Conservation (phyloP, 2,797 vertebrate genomes). For the Setipinna tenuifilis region DNA sequence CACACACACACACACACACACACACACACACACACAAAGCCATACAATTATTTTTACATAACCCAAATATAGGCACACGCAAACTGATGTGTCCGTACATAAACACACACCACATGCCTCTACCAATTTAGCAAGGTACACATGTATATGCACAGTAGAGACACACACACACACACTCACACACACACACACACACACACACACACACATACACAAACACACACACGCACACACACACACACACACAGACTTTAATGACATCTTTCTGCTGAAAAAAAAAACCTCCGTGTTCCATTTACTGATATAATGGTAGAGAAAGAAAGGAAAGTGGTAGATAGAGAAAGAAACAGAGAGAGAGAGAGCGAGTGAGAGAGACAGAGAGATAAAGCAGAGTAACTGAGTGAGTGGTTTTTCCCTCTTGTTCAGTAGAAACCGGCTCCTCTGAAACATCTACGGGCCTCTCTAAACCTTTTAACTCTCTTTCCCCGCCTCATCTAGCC, state of each 20-base stretch:
- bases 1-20: neutral
- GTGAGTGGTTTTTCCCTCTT: neutral
- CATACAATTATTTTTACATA: too few relatives aligned
- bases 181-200: too few relatives aligned
- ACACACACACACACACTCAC: too few relatives aligned
- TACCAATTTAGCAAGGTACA: too few relatives aligned
- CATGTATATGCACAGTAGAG: too few relatives aligned
- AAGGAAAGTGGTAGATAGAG: neutral
- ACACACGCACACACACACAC: too few relatives aligned
- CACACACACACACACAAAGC: too few relatives aligned
- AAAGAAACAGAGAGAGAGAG: conserved; percentile 3
- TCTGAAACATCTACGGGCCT: neutral
- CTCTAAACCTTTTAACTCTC: conserved; percentile 1
- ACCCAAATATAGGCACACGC: too few relatives aligned
- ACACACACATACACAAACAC: too few relatives aligned
- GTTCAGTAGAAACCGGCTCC: neutral
- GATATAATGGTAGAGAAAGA: neutral
- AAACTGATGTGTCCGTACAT: too few relatives aligned
- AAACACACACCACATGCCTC: too few relatives aligned
- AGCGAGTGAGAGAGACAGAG: neutral
- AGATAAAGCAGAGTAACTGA: neutral
- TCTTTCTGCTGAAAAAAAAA: neutral
- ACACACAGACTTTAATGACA: neutral
- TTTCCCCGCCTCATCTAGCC: neutral
- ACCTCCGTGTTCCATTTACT: neutral